Evolutionary conservation across 2,797 vertebrate genomes (phyloP).

Genomic region (Bradypus variegatus): DNA sequence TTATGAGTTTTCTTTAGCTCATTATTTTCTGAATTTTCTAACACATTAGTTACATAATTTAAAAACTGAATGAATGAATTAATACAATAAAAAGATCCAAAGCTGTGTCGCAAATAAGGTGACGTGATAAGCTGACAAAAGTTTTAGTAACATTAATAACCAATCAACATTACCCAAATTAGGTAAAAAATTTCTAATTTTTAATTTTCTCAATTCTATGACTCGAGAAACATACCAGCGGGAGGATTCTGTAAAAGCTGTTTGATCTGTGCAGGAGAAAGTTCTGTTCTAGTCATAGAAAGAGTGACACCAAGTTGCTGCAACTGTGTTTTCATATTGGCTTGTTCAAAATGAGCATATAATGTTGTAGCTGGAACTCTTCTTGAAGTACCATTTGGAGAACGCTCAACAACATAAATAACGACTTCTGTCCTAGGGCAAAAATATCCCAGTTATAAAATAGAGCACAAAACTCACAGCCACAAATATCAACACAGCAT

Average conservation of each 20-base stretch:
- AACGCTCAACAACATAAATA: constrained; percentile 93
- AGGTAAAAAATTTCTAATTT: background rate
- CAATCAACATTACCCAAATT: constrained; percentile 77
- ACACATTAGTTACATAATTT: background rate
- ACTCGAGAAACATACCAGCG: constrained; percentile 77
- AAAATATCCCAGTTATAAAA: constrained; percentile 35
- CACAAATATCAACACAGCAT: background rate
- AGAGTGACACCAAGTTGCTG: constrained; percentile 88
- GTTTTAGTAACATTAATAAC: constrained; percentile 29
- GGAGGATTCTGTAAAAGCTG: constrained; percentile 93
- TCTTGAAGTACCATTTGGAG: constrained; percentile 92
- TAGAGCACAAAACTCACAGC: background rate
- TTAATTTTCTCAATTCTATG: constrained; percentile 22
- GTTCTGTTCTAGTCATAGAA: constrained; percentile 87
- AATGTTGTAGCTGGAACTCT: constrained; percentile 88
- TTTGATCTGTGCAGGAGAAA: constrained; percentile 90
- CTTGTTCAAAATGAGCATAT: constrained; percentile 85
- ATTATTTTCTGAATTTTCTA: constrained; percentile 33
- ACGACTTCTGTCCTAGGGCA: constrained; percentile 89
- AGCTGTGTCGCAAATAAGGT: background rate
- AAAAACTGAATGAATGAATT: background rate
- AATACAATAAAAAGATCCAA: constrained; percentile 3
- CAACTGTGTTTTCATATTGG: constrained; percentile 84
- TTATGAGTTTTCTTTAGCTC: constrained; percentile 29
- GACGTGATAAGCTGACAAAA: background rate